Evolutionary conservation across 2,113 vertebrate species (phyloP).

Genomic region (Tachysurus vachellii): DNA sequence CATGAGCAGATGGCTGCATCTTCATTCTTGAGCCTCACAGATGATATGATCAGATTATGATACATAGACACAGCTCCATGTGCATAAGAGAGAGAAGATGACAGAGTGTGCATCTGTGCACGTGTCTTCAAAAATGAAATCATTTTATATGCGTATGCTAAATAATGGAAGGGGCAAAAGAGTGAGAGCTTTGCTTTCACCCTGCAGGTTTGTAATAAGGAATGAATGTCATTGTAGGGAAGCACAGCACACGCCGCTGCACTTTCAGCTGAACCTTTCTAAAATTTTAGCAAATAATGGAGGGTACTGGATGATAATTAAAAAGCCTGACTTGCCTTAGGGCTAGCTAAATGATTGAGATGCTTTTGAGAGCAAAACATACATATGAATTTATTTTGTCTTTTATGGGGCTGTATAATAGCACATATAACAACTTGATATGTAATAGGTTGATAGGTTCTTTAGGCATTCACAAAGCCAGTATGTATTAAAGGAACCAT

Average conservation of each 20-base stretch:
- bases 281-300: conserved; percentile 14
- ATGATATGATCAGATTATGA: conserved; percentile 26
- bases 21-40: conserved; percentile 14
- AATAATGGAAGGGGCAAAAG: conserved; percentile 44
- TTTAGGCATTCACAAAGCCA: background rate
- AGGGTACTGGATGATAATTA: conserved; percentile 27
- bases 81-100: conserved; percentile 1
- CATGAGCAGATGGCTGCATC: conserved; percentile 13
- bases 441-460: background rate
- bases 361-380: background rate
- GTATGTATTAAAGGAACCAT: background rate
- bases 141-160: conserved; percentile 23
- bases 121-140: conserved; percentile 8
- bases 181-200: conserved; percentile 32
- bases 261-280: conserved; percentile 41
- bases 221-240: conserved; percentile 46
- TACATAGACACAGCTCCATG: conserved; percentile 3
- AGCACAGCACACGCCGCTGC: conserved; percentile 48
- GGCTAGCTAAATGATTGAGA: background rate
- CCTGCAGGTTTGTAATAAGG: conserved; percentile 56
- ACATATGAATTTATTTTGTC: background rate
- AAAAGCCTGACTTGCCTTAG: background rate
- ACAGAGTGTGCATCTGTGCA: background rate
- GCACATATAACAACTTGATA: conserved; percentile 1
- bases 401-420: background rate